Percentiles rank a stretch among this genome's conserved stretches.
Evolutionary conservation across 2,888 invertebrate genomes (phyloP).

Genomic region (Rotaria socialis): DNA sequence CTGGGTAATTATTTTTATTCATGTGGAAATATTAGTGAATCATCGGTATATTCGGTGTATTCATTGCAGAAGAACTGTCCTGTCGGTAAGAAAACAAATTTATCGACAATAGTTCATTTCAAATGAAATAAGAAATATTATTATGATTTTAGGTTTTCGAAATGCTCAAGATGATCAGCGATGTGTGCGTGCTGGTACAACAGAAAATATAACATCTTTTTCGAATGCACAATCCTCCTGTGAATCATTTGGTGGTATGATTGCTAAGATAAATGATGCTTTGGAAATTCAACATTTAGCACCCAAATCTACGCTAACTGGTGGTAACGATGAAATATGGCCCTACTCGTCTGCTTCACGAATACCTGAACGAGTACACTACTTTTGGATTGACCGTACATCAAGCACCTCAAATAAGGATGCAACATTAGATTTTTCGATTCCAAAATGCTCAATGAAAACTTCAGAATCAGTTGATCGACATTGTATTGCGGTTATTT

Average conservation of each 20-base stretch:
- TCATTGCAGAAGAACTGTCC: not conserved
- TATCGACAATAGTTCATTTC: too few relatives aligned
- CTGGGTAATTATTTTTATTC: not conserved
- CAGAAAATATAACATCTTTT: not conserved
- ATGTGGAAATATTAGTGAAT: not conserved
- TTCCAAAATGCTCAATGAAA: not conserved
- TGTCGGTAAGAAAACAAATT: not conserved
- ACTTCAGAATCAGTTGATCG: not conserved
- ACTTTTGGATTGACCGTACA: not conserved
- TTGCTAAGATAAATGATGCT: not conserved
- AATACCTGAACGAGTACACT: not conserved
- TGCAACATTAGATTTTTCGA: too few relatives aligned
- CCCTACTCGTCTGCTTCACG: too few relatives aligned
- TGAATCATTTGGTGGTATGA: not conserved
- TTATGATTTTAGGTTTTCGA: not conserved
- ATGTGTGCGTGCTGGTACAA: not conserved
- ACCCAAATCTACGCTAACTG: not conserved
- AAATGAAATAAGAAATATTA: too few relatives aligned
- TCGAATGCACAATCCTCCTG: not conserved
- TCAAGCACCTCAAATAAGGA: too few relatives aligned
- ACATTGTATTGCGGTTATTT: not conserved
- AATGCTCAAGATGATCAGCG: not conserved
- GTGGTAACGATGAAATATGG: too few relatives aligned
- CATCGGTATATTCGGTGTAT: not conserved
- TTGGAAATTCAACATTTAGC: not conserved